phyloP scores from a whole-genome alignment of 2,888 invertebrate species.

The Dioctria linearis region DNA sequence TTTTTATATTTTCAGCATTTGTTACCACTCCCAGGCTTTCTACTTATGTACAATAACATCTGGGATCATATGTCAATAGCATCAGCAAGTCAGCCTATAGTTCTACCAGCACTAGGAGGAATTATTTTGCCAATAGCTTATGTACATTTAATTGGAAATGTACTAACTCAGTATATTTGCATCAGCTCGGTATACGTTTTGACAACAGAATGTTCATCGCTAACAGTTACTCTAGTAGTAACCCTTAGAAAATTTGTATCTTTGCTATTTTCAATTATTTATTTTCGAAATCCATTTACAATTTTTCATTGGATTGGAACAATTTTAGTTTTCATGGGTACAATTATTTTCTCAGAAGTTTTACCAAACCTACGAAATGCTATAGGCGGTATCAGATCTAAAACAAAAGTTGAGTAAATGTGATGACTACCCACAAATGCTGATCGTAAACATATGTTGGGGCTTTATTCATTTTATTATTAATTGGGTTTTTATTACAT shows the following conservation, averaged over 20 bases:
- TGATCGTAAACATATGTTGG: too few relatives aligned
- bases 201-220: slow-evolving; percentile 93
- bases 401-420: neutral
- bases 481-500: too few relatives aligned
- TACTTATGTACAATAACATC: slow-evolving; percentile 84
- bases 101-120: slow-evolving; percentile 74
- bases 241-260: slow-evolving; percentile 97
- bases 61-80: slow-evolving; percentile 83
- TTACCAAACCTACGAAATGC: slow-evolving; percentile 71
- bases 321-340: slow-evolving; percentile 90
- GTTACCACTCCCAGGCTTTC: slow-evolving; percentile 90
- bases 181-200: slow-evolving; percentile 95
- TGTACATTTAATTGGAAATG: slow-evolving; percentile 84
- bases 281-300: slow-evolving; percentile 96
- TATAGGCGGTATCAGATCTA: neutral
- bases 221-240: slow-evolving; percentile 96
- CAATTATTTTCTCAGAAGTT: slow-evolving; percentile 91
- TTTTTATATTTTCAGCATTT: slow-evolving; percentile 78
- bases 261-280: slow-evolving; percentile 91
- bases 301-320: slow-evolving; percentile 93
- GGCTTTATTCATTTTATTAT: too few relatives aligned
- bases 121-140: slow-evolving; percentile 82
- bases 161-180: slow-evolving; percentile 93
- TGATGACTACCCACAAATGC: neutral
- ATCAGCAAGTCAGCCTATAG: slow-evolving; percentile 75